Conservation (phyloP, 2,888 invertebrate genomes). For the Pseudeuparius sepicola region DNA sequence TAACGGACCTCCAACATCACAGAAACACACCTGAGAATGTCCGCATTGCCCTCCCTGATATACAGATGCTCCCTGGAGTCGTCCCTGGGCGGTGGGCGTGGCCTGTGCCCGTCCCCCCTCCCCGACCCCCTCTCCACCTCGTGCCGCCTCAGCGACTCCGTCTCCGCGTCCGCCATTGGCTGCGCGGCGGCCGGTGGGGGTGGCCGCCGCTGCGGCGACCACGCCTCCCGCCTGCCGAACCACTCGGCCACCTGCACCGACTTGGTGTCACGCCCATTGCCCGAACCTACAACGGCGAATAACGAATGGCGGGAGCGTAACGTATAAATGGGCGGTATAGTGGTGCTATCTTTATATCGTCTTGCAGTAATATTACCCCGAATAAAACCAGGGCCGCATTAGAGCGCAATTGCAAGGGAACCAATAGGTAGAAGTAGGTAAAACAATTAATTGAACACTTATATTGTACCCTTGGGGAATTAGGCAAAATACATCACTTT, state of each 20-base stretch:
- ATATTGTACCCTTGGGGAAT: too few species aligned
- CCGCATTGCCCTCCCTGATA: constrained; percentile 76
- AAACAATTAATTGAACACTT: too few species aligned
- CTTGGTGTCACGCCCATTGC: constrained; percentile 52
- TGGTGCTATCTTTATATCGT: too few species aligned
- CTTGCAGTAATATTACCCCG: too few species aligned
- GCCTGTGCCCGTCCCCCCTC: constrained; percentile 33
- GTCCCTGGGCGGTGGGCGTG: constrained; percentile 34
- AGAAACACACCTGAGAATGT: constrained; percentile 70
- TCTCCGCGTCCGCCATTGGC: constrained; percentile 42
- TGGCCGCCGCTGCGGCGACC: constrained; percentile 59
- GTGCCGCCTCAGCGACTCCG: constrained; percentile 63
- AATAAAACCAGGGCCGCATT: too few species aligned
- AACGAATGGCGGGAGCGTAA: too few species aligned
- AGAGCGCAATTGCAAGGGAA: too few species aligned
- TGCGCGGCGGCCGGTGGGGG: constrained; percentile 29
- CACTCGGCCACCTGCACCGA: constrained; percentile 68
- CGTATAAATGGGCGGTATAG: too few species aligned
- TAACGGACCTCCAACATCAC: too few species aligned
- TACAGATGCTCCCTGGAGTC: constrained; percentile 51
- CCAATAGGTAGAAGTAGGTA: too few species aligned
- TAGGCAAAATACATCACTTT: too few species aligned
- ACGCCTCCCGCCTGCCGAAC: constrained; percentile 70
- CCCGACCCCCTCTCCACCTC: constrained; percentile 72
- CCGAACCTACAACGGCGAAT: constrained; percentile 46